Evolutionary conservation across 2,888 invertebrate genomes (phyloP), one percentile per base, ranked within the genome.

Genomic region (Aspidiotus rigidus): DNA sequence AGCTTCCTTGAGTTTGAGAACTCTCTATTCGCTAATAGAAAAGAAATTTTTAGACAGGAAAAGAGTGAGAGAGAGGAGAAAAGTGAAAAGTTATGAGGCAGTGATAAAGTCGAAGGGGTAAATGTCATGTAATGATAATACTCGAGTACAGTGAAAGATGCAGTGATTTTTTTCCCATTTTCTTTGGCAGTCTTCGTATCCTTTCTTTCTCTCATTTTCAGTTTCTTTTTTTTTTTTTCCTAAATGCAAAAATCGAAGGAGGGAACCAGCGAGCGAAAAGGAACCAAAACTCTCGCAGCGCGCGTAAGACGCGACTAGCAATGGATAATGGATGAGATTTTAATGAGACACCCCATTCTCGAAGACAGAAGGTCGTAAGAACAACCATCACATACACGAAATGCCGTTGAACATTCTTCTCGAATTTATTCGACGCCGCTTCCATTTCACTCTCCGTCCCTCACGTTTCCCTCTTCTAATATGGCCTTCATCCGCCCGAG

Each of bases 251-350:
- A 66, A 59, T 59, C 57, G 59, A 57, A 39, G 13, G 11, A 17
- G 59, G 10, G 28, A 59, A 39, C 13, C 17, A 59, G 39, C 59
- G 57, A 49, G 59, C 49, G 66, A 66, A 28, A 28, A 59, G 59
- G 57, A 66, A 66, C 57, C 66, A 17, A 41, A 28, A 66, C 59
- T 59, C 42, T 28, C 42, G 42, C 17, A 17, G 39, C 16, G 59
- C 16, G 59, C 16, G 8, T 59, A 55, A 3, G 56, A 55, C 59
- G 66, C 40, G 66, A 66, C 66, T 28, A 66, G 63, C 66, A 57
- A 66, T 66, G 66, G 66, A 66, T 66, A 66, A 66, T 66, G 66
- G 66, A 66, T 66, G 66, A 66, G 66, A 66, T 66, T 66, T 66
- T 66, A 66, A 66, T 57, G 66, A 66, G 66, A 66, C 66, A 66